Evolutionary conservation across 2,113 vertebrate species (phyloP).

Genomic region (Eolophus roseicapilla): DNA sequence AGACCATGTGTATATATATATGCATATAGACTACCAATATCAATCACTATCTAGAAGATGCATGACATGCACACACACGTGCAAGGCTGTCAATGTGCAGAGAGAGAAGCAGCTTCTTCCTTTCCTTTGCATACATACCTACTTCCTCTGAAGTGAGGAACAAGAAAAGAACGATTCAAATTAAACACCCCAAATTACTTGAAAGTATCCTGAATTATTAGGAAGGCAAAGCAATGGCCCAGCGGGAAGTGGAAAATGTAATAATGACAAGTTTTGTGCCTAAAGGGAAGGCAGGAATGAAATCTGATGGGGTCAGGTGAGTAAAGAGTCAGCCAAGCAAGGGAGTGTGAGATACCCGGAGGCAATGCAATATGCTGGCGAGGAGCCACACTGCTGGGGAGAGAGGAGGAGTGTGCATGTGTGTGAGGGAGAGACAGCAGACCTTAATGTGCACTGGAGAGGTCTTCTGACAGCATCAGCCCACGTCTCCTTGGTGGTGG

Average conservation of each 20-base stretch:
- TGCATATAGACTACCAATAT: neutral
- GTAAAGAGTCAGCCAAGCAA: constrained; percentile 56
- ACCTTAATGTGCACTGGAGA: neutral
- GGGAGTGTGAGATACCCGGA: constrained; percentile 5
- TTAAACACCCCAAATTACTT: constrained; percentile 23
- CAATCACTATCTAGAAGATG: neutral
- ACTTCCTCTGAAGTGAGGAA: neutral
- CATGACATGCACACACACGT: neutral
- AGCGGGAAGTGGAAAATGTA: constrained; percentile 19
- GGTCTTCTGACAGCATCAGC: neutral
- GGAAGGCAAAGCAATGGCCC: constrained; percentile 5
- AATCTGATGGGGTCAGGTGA: constrained; percentile 57
- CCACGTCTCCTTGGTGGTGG: neutral
- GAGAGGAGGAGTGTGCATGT: neutral
- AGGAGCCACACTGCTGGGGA: neutral
- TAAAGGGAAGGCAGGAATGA: constrained; percentile 52
- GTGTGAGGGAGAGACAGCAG: neutral
- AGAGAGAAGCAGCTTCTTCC: neutral
- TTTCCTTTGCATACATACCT: neutral
- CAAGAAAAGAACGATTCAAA: neutral
- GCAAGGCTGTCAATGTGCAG: neutral
- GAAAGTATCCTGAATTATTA: constrained; percentile 16
- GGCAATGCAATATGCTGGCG: constrained; percentile 20
- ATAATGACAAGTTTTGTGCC: constrained; percentile 45
- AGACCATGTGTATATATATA: neutral